Conservation (phyloP, 2,113 vertebrate species). For the Phaetusa simplex region DNA sequence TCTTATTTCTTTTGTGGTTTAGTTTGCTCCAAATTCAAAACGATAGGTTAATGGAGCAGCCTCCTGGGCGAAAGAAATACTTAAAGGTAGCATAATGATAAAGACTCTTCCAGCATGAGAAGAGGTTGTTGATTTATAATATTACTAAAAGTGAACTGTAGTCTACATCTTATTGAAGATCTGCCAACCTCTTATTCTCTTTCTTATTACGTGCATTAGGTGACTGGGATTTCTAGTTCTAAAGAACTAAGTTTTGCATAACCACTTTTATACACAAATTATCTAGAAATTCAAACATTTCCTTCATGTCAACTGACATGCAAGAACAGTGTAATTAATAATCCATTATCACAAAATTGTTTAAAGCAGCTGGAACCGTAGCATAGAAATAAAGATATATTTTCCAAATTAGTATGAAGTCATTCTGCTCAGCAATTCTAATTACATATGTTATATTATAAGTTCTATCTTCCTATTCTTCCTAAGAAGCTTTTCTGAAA, state of each 20-base stretch:
- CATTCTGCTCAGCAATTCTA: neutral
- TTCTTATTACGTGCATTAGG: neutral
- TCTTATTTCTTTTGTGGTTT: neutral
- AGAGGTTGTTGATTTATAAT: neutral
- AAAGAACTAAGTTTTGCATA: neutral
- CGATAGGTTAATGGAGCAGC: neutral
- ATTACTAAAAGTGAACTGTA: neutral
- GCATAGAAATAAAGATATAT: neutral
- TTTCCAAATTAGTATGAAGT: neutral
- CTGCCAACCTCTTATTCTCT: neutral
- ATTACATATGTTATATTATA: neutral
- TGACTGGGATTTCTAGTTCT: neutral
- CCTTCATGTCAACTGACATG: neutral
- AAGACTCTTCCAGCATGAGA: neutral
- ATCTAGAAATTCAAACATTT: slow-evolving; percentile 6
- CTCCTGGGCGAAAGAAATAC: neutral
- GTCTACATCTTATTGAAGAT: neutral
- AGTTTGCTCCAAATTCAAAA: neutral
- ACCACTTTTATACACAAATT: neutral
- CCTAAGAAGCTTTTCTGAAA: neutral
- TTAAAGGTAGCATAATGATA: neutral
- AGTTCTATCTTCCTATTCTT: neutral
- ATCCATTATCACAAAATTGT: neutral
- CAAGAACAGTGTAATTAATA: neutral
- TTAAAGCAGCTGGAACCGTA: neutral